Conservation (phyloP, 2,113 vertebrate genomes). For the Lota lota region DNA sequence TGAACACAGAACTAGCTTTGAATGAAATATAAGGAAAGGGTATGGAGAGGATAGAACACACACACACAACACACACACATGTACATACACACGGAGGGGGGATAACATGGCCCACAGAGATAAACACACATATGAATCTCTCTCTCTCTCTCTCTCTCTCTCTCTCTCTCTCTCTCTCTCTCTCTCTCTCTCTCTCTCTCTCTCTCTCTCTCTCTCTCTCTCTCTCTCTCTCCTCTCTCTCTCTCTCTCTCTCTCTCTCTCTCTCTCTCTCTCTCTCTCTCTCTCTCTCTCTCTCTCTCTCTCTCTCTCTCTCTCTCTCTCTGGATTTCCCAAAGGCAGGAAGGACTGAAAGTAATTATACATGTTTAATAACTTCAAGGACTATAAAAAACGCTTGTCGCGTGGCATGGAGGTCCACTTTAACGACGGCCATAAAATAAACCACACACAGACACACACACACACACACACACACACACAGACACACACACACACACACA, state of each 20-base stretch:
- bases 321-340: conserved; percentile 55
- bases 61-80: conserved; percentile 18
- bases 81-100: conserved; percentile 3
- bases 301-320: conserved; percentile 46
- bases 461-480: too few species aligned
- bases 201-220: conserved; percentile 19
- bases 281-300: conserved; percentile 17
- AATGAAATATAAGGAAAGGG: conserved; percentile 55
- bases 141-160: conserved; percentile 35
- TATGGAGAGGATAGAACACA: conserved; percentile 42
- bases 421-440: conserved; percentile 68
- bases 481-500: too few species aligned
- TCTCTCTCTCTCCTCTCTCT: conserved; percentile 37
- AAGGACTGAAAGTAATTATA: conserved; percentile 75
- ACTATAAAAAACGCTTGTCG: conserved; percentile 68
- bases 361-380: conserved; percentile 76
- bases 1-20: conserved; percentile 49
- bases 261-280: conserved; percentile 39
- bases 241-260: conserved; percentile 23
- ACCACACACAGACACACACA: not conserved
- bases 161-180: conserved; percentile 39
- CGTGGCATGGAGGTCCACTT: conserved; percentile 68
- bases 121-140: too few species aligned
- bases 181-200: conserved; percentile 42
- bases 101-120: not conserved